Percentiles rank a stretch among this genome's conserved stretches.
Conservation (phyloP, 64 coral and sea anemone genomes). For the Montipora efflorescens region DNA sequence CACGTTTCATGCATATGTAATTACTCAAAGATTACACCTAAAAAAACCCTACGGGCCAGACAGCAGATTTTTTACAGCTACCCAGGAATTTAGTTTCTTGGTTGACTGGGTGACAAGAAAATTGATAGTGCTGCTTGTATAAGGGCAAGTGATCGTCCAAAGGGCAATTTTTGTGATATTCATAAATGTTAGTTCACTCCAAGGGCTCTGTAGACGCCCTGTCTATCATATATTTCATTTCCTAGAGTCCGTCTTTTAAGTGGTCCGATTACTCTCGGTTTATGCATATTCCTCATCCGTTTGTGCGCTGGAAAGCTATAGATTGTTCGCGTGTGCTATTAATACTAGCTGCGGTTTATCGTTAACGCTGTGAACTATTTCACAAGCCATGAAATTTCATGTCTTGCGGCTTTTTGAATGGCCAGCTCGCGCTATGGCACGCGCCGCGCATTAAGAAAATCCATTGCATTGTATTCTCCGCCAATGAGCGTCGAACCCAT, state of each 20-base stretch:
- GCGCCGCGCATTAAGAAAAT: slow-evolving; percentile 65
- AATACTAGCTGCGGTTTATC: not conserved
- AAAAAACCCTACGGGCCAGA: not conserved
- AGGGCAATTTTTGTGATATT: not conserved
- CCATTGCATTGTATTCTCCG: slow-evolving; percentile 25
- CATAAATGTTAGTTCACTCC: not conserved
- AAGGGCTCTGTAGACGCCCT: not conserved
- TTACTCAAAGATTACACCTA: not conserved
- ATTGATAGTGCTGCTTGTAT: slow-evolving; percentile 2
- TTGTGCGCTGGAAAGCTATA: not conserved
- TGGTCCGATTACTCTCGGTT: slow-evolving; percentile 23
- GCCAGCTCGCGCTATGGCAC: slow-evolving; percentile 60
- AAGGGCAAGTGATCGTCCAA: not conserved
- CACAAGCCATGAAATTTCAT: not conserved
- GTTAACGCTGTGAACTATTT: not conserved
- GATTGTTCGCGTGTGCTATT: not conserved
- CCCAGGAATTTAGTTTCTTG: slow-evolving; percentile 5
- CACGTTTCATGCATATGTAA: slow-evolving; percentile 53
- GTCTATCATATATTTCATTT: not conserved
- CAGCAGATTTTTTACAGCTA: not conserved
- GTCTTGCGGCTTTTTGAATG: slow-evolving; percentile 30
- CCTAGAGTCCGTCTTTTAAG: not conserved
- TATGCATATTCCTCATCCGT: not conserved
- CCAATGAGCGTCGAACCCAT: slow-evolving; percentile 45
- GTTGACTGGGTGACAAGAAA: not conserved